These are phyloP conservation scores for Anthrax anthrax DNA, from an alignment of 2,888 invertebrate species.

Conservation along the genomic window DNA sequence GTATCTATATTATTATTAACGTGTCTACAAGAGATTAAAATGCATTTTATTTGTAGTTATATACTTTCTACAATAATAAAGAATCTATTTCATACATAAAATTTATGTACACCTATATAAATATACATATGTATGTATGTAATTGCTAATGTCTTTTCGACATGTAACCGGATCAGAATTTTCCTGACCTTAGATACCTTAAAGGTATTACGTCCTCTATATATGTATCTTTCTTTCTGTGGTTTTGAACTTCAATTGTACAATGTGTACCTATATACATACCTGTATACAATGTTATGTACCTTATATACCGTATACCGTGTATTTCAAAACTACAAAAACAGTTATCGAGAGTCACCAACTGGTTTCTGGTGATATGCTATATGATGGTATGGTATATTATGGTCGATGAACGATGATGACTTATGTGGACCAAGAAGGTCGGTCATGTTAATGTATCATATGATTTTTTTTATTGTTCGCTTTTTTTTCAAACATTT, in stretches of 20 bases:
- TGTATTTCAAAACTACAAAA: neutral
- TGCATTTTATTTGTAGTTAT: no score
- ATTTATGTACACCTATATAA: no score
- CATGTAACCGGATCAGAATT: neutral
- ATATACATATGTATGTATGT: no score
- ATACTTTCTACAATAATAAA: no score
- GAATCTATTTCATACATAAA: no score
- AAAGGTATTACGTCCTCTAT: neutral
- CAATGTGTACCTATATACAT: no score
- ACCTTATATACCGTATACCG: neutral
- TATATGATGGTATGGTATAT: neutral
- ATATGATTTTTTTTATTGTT: neutral
- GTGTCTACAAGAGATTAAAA: no score
- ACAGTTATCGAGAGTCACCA: slow-evolving; percentile 3
- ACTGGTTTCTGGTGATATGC: slow-evolving; percentile 2
- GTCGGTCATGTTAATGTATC: slow-evolving; percentile 4
- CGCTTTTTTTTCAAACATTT: neutral
- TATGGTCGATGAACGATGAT: slow-evolving; percentile 2
- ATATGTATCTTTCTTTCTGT: neutral
- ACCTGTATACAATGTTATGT: no score
- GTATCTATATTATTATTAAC: no score
- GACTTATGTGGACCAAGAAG: slow-evolving; percentile 4
- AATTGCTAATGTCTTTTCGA: neutral
- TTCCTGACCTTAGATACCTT: slow-evolving; percentile 1
- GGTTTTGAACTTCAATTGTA: neutral